These are phyloP conservation scores for Cantharis rustica DNA, from an alignment of 2,888 invertebrate species.

Conservation along the genomic window DNA sequence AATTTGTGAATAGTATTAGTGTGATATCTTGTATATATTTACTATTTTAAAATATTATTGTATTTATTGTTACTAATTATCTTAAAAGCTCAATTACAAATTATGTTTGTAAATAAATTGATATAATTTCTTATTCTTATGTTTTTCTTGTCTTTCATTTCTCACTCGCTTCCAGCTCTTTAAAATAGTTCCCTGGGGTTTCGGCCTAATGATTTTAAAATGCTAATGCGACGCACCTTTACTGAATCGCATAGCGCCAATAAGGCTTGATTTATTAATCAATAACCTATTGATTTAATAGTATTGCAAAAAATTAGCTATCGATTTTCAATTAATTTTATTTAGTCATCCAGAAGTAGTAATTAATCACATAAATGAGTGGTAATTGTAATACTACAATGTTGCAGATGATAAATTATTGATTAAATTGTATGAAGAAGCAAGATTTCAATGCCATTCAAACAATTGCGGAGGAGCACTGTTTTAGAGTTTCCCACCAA, in stretches of 20 bases:
- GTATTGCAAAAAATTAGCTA: neutral
- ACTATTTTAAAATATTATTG: neutral
- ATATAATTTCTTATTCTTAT: neutral
- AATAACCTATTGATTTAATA: neutral
- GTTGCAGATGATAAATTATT: neutral
- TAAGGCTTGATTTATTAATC: neutral
- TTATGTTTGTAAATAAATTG: constrained; percentile 1
- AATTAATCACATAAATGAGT: neutral
- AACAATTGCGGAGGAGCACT: neutral
- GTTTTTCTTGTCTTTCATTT: too few relatives aligned
- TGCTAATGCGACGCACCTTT: neutral
- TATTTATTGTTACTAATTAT: constrained; percentile 1
- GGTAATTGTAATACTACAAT: neutral
- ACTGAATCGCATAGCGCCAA: neutral
- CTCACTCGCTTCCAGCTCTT: neutral
- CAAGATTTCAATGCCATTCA: neutral
- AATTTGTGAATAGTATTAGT: neutral
- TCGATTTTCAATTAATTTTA: neutral
- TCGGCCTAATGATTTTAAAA: neutral
- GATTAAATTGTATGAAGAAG: neutral
- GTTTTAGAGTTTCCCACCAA: neutral
- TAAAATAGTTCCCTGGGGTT: neutral
- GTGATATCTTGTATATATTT: neutral
- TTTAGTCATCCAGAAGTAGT: neutral
- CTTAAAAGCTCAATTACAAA: constrained; percentile 1